Conservation (phyloP, 2,797 vertebrate species). For the Lophius americanus region DNA sequence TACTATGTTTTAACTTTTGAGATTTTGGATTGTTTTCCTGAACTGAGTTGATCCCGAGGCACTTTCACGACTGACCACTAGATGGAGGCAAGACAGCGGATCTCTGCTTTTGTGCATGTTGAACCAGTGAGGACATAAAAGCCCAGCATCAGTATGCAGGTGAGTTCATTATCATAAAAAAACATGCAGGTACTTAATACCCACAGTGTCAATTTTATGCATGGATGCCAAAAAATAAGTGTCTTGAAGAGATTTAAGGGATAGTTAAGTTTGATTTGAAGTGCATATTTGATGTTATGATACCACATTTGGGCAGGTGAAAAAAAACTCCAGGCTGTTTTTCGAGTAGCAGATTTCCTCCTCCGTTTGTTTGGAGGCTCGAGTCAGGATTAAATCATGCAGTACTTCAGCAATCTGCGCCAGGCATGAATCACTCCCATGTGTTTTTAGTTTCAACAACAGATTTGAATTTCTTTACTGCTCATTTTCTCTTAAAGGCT, state of each 20-base stretch:
- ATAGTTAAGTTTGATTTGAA: neutral
- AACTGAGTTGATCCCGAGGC: conserved; percentile 6
- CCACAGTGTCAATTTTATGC: neutral
- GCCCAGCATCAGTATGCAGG: neutral
- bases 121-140: neutral
- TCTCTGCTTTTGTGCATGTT: neutral
- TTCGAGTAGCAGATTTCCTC: no score
- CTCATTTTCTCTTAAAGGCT: neutral
- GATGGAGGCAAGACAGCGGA: conserved; percentile 54
- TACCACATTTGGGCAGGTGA: neutral
- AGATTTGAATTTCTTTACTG: neutral
- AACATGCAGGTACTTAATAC: neutral
- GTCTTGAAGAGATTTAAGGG: neutral
- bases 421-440: neutral
- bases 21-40: conserved; percentile 29
- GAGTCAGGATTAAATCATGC: no score
- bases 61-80: conserved; percentile 56
- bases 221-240: conserved; percentile 3
- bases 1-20: neutral
- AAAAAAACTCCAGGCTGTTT: neutral
- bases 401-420: neutral
- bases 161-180: neutral
- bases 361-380: no score
- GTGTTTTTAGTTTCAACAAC: neutral
- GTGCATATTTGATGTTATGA: neutral